phyloP scores from a whole-genome alignment of 2,113 vertebrate genomes.

The Mastomys natalensis region DNA sequence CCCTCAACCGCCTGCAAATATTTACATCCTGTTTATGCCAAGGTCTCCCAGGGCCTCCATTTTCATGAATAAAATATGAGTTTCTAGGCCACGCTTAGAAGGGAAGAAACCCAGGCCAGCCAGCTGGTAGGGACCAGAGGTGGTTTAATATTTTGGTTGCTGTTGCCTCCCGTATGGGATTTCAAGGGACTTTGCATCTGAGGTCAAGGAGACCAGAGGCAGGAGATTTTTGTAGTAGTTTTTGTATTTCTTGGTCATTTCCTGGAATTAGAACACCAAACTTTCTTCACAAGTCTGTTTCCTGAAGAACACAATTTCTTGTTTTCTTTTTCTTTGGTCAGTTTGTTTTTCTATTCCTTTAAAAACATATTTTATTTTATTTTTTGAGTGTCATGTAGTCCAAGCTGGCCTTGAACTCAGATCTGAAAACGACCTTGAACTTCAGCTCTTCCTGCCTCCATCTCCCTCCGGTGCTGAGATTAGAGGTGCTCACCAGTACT shows the following conservation, averaged over 20 bases:
- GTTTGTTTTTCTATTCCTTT: not conserved
- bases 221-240: not conserved
- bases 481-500: not conserved
- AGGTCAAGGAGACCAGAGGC: not conserved
- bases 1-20: conserved; percentile 77
- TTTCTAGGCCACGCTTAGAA: conserved; percentile 72
- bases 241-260: not conserved
- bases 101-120: conserved; percentile 75
- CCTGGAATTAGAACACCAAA: not conserved
- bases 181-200: conserved; percentile 1
- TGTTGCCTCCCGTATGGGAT: conserved; percentile 69
- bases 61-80: conserved; percentile 88
- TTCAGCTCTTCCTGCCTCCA: not conserved
- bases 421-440: not conserved
- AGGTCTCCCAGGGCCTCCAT: conserved; percentile 76
- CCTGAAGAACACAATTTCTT: conserved; percentile 25
- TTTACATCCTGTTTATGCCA: conserved; percentile 84
- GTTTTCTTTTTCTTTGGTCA: not conserved
- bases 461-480: not conserved
- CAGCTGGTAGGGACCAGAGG: conserved; percentile 79
- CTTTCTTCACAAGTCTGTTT: not conserved
- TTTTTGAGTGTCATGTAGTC: not conserved
- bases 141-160: conserved; percentile 83
- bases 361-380: not conserved
- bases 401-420: not conserved